A percentile compares a stretch with the other conserved stretches of the same genome.
phyloP scores from a whole-genome alignment of 2,888 invertebrate species.

The Nymphalis polychloros region DNA sequence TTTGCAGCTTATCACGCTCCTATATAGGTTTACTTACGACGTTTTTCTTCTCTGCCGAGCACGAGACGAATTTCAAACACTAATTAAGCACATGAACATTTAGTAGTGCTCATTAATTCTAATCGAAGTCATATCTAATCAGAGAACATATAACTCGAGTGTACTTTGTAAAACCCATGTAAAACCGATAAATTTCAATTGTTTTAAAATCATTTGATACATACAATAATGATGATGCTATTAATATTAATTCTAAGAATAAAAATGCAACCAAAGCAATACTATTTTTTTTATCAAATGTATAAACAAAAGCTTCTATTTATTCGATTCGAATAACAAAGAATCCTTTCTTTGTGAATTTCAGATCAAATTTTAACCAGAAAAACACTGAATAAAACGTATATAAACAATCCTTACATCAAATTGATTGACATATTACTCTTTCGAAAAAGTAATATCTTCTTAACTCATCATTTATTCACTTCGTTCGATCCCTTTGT shows the following conservation, averaged over 20 bases:
- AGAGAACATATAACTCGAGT: too few relatives aligned
- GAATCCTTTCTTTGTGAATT: not conserved
- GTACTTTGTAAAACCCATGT: not conserved
- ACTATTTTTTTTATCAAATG: not conserved
- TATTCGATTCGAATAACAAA: not conserved
- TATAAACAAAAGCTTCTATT: not conserved
- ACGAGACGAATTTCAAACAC: too few relatives aligned
- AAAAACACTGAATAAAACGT: conserved; percentile 10
- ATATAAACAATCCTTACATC: conserved; percentile 18
- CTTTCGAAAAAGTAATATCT: conserved; percentile 27
- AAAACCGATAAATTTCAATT: not conserved
- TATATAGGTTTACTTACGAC: too few relatives aligned
- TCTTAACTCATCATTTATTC: conserved; percentile 26
- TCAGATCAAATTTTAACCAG: conserved; percentile 9
- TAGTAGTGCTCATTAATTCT: too few relatives aligned
- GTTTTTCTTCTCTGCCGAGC: too few relatives aligned
- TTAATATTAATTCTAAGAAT: not conserved
- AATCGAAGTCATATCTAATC: too few relatives aligned
- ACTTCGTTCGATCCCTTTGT: conserved; percentile 16
- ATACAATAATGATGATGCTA: too few relatives aligned
- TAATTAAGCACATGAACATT: too few relatives aligned
- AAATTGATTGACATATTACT: conserved; percentile 29
- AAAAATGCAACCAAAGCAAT: not conserved
- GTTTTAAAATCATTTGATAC: not conserved
- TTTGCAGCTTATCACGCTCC: too few relatives aligned